Evolutionary conservation across 2,113 vertebrate species (phyloP), one percentile per base, ranked within the genome.

Genomic region (Suncus etruscus): DNA sequence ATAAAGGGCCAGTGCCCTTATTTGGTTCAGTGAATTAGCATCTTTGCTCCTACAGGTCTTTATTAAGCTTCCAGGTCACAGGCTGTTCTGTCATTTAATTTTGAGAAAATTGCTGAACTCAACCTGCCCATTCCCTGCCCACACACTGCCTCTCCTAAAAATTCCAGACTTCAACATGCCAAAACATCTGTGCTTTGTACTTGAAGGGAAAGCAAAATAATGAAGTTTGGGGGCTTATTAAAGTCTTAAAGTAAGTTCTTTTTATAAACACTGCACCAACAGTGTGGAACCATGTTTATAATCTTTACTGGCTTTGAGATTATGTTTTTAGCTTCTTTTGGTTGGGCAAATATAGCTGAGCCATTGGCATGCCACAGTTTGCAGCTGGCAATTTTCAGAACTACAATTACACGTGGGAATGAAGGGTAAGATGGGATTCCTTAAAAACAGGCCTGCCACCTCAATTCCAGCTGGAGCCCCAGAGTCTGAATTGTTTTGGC

Each of bases 151-250:
- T 96, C 73, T 91, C 93, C 94, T 97, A 94, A 93, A 93, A 95
- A 95, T 95, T 95, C 75, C 94, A 92, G 92, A 96, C 97, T 96
- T 96, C 66, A 97, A 83, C 93, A 87, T 95, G 95, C 91, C 76
- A 61, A 87, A 74, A 73, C 96, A 58, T 78, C 83, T 94, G 75
- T 78, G 77, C 89, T 91, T 91, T 93, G 77, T 86, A 58, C 69
- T 86, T 74, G 63, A 86, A 92, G 87, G 68, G 74, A 94, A 61
- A 83, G 61, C 11, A 94, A 86, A 96, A 80, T 89, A 93, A 96
- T 96, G 95, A 96, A 82, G 90, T 87, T 80, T 95, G 87, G 80
- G 87, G 93, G 84, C 93, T 96, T 97, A 96, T 95, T 95, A 95
- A 97, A 95, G 84, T 90, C 86, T 93, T 81, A 77, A 87, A 95